A percentile compares a stretch with the other conserved stretches of the same genome.
Evolutionary conservation across 2,888 invertebrate genomes (phyloP).

Genomic region (Hemaris fuciformis): DNA sequence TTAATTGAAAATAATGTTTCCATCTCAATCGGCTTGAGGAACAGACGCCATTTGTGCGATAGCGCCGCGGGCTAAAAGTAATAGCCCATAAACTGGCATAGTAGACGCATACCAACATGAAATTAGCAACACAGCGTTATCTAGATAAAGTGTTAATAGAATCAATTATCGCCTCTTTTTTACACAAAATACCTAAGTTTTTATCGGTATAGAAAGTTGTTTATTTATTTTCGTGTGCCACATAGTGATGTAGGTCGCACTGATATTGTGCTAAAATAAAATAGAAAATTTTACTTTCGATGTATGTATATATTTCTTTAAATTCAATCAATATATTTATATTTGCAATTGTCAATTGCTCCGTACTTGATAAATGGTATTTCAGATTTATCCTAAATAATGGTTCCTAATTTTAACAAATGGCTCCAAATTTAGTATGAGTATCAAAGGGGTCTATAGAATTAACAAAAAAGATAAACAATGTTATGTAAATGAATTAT

Average conservation of each 20-base stretch:
- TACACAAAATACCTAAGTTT: slow-evolving; percentile 25
- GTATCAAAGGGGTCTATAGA: too few species aligned
- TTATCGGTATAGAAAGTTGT: slow-evolving; percentile 20
- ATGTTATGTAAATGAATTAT: too few species aligned
- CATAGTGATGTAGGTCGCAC: slow-evolving; percentile 8
- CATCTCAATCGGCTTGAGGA: background rate
- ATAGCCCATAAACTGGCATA: background rate
- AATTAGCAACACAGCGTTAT: slow-evolving; percentile 37
- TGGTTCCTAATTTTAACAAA: too few species aligned
- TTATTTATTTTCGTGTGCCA: slow-evolving; percentile 13
- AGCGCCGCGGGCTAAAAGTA: background rate
- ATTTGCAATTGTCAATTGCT: too few species aligned
- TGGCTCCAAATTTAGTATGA: too few species aligned
- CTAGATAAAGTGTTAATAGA: slow-evolving; percentile 27
- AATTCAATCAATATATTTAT: background rate
- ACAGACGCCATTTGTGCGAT: background rate
- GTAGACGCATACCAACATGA: slow-evolving; percentile 9
- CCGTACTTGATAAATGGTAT: too few species aligned
- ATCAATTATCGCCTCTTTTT: slow-evolving; percentile 24
- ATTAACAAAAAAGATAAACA: too few species aligned
- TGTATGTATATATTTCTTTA: background rate
- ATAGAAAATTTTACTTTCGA: slow-evolving; percentile 11
- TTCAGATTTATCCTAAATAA: too few species aligned
- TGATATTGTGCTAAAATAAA: background rate
- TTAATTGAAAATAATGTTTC: background rate